Conservation (phyloP, 2,113 vertebrate genomes). For the Amblyornis subalaris region DNA sequence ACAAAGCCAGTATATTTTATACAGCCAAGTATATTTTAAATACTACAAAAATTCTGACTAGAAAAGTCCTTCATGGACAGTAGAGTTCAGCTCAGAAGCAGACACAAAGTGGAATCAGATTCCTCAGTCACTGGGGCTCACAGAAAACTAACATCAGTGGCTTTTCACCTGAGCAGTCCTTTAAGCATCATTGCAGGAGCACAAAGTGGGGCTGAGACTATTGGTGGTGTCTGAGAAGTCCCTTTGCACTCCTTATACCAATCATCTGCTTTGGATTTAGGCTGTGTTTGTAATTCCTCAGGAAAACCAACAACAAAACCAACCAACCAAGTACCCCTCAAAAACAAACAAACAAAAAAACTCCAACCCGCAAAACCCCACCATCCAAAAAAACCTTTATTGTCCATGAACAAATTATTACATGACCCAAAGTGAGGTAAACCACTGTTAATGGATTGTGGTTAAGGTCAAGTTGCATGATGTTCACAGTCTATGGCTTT, state of each 20-base stretch:
- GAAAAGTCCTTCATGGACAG: neutral
- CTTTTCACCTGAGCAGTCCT: neutral
- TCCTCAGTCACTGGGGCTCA: neutral
- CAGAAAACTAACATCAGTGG: neutral
- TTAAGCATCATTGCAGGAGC: neutral
- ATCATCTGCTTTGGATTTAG: neutral
- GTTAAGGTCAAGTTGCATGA: neutral
- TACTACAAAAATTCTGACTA: neutral
- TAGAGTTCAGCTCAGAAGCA: neutral
- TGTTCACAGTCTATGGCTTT: neutral
- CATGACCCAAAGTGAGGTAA: neutral
- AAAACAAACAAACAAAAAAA: neutral
- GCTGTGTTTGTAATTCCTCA: neutral
- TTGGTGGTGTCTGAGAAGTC: neutral
- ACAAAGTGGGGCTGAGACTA: too few species aligned
- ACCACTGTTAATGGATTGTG: neutral
- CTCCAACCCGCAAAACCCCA: rapidly evolving
- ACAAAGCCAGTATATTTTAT: neutral
- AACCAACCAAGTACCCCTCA: neutral
- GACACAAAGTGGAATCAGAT: neutral
- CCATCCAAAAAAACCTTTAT: neutral
- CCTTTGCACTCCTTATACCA: neutral
- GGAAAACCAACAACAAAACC: neutral
- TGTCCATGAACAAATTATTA: neutral
- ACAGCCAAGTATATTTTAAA: neutral